phyloP scores from a whole-genome alignment of 1,140 invertebrate genomes.

The Penaeus japonicus region DNA sequence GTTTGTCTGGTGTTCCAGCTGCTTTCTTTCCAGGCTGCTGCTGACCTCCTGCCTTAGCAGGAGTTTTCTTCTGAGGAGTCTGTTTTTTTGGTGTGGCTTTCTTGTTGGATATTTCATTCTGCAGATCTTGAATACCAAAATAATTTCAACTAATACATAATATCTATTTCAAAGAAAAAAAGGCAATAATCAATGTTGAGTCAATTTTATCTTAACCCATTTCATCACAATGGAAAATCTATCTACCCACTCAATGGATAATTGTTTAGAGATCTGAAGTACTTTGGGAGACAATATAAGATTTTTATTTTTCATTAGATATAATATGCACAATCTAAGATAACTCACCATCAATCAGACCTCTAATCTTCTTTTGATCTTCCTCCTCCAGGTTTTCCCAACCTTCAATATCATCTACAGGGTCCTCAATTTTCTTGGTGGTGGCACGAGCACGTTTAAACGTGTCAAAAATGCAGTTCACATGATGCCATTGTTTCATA shows the following conservation, averaged over 20 bases:
- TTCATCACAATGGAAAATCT: no score
- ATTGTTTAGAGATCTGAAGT: no score
- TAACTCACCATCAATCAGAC: conserved; percentile 64
- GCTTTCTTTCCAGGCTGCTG: no score
- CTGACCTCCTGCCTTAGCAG: background rate
- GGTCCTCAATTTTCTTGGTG: conserved; percentile 82
- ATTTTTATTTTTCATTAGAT: no score
- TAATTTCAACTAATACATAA: background rate
- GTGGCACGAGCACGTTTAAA: conserved; percentile 79
- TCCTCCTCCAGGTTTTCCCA: conserved; percentile 75
- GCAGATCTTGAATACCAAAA: conserved; percentile 1
- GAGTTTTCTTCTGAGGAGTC: conserved; percentile 21
- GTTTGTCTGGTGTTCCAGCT: no score
- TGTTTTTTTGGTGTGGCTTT: conserved; percentile 44
- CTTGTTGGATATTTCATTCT: background rate
- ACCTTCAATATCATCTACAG: conserved; percentile 78
- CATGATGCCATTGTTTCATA: conserved; percentile 88
- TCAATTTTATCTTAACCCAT: no score
- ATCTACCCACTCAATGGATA: no score
- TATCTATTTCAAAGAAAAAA: background rate
- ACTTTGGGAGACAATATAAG: no score
- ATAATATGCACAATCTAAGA: no score
- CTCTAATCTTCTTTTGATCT: conserved; percentile 74
- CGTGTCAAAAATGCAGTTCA: conserved; percentile 80
- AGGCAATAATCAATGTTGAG: no score